Conservation (phyloP, 2,113 vertebrate species). For the Bucco capensis region DNA sequence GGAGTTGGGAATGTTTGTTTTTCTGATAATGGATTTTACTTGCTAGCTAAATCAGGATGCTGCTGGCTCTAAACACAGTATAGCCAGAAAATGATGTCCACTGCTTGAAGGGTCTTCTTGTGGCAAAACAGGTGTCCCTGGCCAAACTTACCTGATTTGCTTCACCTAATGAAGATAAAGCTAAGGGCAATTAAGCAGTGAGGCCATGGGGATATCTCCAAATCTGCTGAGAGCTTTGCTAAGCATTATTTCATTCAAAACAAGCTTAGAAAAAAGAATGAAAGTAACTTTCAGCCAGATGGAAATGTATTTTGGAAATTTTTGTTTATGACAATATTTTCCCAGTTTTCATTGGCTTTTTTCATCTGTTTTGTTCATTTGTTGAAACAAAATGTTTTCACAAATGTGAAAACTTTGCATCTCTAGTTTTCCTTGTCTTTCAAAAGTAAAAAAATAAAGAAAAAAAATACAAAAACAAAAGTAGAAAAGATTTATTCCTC, state of each 20-base stretch:
- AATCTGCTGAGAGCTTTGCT: background rate
- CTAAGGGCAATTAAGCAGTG: background rate
- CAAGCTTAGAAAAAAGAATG: background rate
- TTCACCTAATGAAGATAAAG: background rate
- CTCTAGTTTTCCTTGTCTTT: background rate
- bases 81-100: background rate
- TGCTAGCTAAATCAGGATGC: background rate
- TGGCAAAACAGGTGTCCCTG: background rate
- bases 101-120: background rate
- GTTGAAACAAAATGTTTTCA: background rate
- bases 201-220: background rate
- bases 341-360: background rate
- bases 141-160: background rate
- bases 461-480: background rate
- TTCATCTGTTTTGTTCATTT: slow-evolving; percentile 3
- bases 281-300: slow-evolving; percentile 3
- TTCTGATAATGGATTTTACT: background rate
- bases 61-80: background rate
- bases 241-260: background rate
- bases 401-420: background rate
- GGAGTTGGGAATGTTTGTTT: background rate
- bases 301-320: background rate
- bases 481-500: background rate
- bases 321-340: slow-evolving; percentile 29
- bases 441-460: background rate